These are phyloP conservation scores for Odocoileus virginianus DNA, from an alignment of 2,113 vertebrate genomes.

Conservation along the genomic window DNA sequence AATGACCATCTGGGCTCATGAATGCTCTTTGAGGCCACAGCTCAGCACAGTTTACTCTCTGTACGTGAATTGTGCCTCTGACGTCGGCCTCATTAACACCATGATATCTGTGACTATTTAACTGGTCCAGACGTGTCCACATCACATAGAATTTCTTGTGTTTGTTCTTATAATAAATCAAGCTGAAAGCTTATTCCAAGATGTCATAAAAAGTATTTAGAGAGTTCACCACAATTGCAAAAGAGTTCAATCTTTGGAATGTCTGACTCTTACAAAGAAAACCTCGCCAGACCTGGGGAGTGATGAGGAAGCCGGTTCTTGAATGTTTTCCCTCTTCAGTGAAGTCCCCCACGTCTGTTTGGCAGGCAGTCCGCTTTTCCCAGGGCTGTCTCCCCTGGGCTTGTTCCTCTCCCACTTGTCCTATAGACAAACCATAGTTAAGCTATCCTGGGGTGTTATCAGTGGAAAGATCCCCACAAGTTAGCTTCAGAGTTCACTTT, in stretches of 20 bases:
- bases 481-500: not conserved
- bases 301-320: not conserved
- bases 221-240: not conserved
- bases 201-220: not conserved
- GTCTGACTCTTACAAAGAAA: not conserved
- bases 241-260: not conserved
- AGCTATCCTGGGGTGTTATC: not conserved
- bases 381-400: not conserved
- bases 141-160: not conserved
- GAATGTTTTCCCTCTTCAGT: not conserved
- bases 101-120: not conserved
- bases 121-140: not conserved
- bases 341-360: not conserved
- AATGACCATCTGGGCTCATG: not conserved
- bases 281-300: not conserved
- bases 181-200: not conserved
- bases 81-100: not conserved
- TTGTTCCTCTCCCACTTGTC: not conserved
- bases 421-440: not conserved
- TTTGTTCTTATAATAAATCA: conserved; percentile 40
- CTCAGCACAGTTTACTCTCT: not conserved
- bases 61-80: rapidly evolving
- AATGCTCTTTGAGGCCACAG: not conserved
- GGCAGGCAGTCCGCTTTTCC: not conserved
- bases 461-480: not conserved